Evolutionary conservation across 2,888 invertebrate species (phyloP), one percentile per base, ranked within the genome.

Genomic region (Hyppa rectilinea): DNA sequence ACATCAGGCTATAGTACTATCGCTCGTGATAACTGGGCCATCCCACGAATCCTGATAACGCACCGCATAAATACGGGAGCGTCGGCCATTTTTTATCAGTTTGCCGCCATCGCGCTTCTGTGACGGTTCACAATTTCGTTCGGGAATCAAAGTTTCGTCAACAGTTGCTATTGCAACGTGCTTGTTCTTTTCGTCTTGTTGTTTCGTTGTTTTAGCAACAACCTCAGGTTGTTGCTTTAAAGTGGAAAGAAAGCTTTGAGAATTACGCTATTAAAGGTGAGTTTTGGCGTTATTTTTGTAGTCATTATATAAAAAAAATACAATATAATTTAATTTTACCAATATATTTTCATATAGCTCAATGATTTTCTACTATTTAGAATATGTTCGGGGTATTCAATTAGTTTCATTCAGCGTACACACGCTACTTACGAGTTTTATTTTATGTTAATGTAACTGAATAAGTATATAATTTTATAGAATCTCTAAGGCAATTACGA

Each of bases 181-280:
- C 82, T 85, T 81, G 81, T 81, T 83, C 73, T 83, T 82, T 81
- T 74, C 78, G 73, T 75, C 71, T 72, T 53, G 26, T 63, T 53
- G 58, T 75, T 82, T 71, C 72, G 85, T 87, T 83, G 65, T 85
- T 90, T 96, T 94, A 94, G 96, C 96, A 96, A 90, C 96, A 96
- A 95, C 96, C 96, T 86, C 80, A 59, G 95, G 96, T 96, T 96
- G 96, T 96, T 96, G 96, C 96, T 95, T 95, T 91, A 84, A 85
- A 90, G 94, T 92, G 82, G 74, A 80, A 87, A 89, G 55, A 96
- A 96, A 96, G 96, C 96, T 96, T 96, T 96, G 95, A 97, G 97
- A 97, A 97, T 97, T 97, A 93, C 96, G 95, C 95, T 95, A 91
- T 91, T 93, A 94, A 94, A 92, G 94, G 96, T 96, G 89, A 94